Percentiles rank a stretch among this genome's conserved stretches.
phyloP scores from a whole-genome alignment of 1,140 invertebrate genomes.

The Argopecten irradians region DNA sequence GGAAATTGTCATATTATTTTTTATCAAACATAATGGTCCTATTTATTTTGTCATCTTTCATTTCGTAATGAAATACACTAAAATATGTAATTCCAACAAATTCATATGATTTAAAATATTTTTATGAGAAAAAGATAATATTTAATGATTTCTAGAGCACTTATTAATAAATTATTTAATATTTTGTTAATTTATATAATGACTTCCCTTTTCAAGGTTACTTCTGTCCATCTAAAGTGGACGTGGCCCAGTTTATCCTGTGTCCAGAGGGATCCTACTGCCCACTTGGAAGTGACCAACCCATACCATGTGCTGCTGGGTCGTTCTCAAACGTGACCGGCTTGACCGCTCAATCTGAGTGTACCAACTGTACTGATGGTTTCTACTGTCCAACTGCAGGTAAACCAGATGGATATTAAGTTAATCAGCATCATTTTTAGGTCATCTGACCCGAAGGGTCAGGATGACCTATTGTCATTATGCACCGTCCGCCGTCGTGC shows the following conservation, averaged over 20 bases:
- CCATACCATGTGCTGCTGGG: conserved; percentile 65
- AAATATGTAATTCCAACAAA: too few species aligned
- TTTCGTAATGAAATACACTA: background rate
- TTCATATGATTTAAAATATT: background rate
- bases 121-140: background rate
- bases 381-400: conserved; percentile 71
- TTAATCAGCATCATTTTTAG: background rate
- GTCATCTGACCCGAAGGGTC: too few species aligned
- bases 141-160: background rate
- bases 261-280: conserved; percentile 71
- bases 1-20: too few species aligned
- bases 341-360: conserved; percentile 57
- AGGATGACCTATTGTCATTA: too few species aligned
- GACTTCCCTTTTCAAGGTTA: conserved; percentile 59
- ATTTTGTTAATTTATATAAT: too few species aligned
- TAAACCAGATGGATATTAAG: conserved; percentile 40
- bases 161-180: too few species aligned
- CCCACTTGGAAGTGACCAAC: conserved; percentile 57
- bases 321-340: conserved; percentile 71
- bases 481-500: too few species aligned
- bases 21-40: background rate
- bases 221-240: conserved; percentile 65
- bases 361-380: conserved; percentile 67
- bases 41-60: background rate
- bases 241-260: conserved; percentile 56